These are phyloP conservation scores for Myotis davidii DNA, from an alignment of 2,113 vertebrate species.

Conservation along the genomic window DNA sequence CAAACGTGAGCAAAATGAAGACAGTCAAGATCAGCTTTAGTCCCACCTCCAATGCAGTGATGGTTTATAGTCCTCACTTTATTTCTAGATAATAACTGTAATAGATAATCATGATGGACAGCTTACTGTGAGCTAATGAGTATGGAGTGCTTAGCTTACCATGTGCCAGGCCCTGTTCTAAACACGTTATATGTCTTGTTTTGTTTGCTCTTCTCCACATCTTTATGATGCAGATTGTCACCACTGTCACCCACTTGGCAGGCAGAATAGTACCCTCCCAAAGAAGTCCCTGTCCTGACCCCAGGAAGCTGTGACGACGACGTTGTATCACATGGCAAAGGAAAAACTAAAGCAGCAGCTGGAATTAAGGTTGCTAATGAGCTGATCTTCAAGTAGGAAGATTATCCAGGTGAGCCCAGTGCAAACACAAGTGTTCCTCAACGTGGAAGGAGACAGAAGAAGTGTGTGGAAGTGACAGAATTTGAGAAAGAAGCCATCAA, in stretches of 20 bases:
- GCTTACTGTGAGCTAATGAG: background rate
- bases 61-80: background rate
- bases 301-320: background rate
- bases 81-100: background rate
- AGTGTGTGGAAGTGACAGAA: background rate
- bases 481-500: background rate
- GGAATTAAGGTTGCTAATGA: conserved; percentile 2
- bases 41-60: background rate
- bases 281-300: background rate
- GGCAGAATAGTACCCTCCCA: background rate
- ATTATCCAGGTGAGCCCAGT: background rate
- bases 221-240: background rate
- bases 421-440: background rate
- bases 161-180: background rate
- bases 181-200: background rate
- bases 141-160: background rate
- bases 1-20: background rate
- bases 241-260: background rate
- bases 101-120: background rate
- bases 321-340: background rate
- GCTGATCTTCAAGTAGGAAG: background rate
- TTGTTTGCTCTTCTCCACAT: background rate
- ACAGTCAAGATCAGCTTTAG: background rate
- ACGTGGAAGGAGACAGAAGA: background rate
- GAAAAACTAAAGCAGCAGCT: background rate